Conservation (phyloP, 2,797 vertebrate species). For the Hybognathus amarus region DNA sequence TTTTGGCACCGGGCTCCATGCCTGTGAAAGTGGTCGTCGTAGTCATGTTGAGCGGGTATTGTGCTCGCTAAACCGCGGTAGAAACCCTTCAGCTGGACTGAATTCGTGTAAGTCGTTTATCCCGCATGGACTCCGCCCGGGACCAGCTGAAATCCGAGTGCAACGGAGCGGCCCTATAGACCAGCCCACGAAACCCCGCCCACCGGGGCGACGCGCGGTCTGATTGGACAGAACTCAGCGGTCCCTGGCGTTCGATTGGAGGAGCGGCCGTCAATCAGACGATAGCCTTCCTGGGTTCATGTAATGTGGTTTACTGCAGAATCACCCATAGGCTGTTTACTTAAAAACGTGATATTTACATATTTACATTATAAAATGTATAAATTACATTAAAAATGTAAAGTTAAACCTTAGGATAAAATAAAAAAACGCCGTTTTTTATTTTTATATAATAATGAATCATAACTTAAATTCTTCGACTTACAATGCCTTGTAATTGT, state of each 20-base stretch:
- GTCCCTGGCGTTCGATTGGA: conserved; percentile 64
- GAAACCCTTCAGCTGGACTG: conserved; percentile 52
- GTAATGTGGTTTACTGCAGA: conserved; percentile 24
- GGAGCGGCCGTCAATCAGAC: conserved; percentile 55
- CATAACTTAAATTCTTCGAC: neutral
- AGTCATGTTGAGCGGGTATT: conserved; percentile 73
- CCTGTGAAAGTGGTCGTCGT: conserved; percentile 82
- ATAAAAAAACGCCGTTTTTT: neutral
- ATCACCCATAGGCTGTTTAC: conserved; percentile 11
- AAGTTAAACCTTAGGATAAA: neutral
- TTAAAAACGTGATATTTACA: neutral
- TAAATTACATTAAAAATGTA: neutral
- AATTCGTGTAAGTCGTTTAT: conserved; percentile 53
- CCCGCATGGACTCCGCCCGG: conserved; percentile 79
- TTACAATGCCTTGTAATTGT: neutral
- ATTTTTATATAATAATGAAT: neutral
- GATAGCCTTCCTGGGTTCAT: conserved; percentile 28
- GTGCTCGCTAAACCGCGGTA: conserved; percentile 50
- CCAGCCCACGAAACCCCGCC: conserved; percentile 70
- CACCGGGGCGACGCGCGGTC: conserved; percentile 51
- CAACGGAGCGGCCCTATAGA: conserved; percentile 66
- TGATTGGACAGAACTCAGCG: conserved; percentile 67
- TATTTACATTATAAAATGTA: neutral
- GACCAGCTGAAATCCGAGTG: conserved; percentile 66
- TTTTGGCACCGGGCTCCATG: conserved; percentile 80